Percentiles rank a stretch among this genome's conserved stretches.
These are phyloP conservation scores for Chalcosyrphus nemorum DNA, from an alignment of 2,888 invertebrate species.

Conservation along the genomic window DNA sequence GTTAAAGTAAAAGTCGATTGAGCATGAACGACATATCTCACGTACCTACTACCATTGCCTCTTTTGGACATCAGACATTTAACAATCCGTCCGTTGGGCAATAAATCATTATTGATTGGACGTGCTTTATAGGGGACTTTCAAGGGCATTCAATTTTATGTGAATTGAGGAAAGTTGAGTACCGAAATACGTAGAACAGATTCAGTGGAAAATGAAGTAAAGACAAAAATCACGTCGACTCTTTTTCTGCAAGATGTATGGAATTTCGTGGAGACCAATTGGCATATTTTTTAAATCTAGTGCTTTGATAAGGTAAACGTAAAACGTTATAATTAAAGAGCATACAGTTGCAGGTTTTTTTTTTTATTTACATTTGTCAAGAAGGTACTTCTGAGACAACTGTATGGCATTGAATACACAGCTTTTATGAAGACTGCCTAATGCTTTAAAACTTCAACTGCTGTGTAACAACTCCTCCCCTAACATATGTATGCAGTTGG, in stretches of 20 bases:
- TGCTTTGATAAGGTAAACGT: no score
- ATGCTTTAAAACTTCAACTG: no score
- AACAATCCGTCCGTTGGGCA: background rate
- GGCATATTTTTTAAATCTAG: no score
- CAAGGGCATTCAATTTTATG: background rate
- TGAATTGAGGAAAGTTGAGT: background rate
- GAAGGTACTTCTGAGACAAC: no score
- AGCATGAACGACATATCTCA: background rate
- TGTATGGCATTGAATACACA: no score
- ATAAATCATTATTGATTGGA: background rate
- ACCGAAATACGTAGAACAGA: background rate
- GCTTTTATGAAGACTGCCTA: no score
- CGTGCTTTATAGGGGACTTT: background rate
- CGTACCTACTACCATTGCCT: background rate
- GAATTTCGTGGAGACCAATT: background rate
- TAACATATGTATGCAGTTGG: no score
- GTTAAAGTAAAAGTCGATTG: background rate
- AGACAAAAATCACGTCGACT: background rate
- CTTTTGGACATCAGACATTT: background rate
- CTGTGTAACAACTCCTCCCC: no score
- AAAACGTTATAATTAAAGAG: no score
- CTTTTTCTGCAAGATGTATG: background rate
- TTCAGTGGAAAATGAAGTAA: background rate
- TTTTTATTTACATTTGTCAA: no score
- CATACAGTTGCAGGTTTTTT: no score